phyloP scores from a whole-genome alignment of 2,113 vertebrate genomes.

The Cariama cristata region DNA sequence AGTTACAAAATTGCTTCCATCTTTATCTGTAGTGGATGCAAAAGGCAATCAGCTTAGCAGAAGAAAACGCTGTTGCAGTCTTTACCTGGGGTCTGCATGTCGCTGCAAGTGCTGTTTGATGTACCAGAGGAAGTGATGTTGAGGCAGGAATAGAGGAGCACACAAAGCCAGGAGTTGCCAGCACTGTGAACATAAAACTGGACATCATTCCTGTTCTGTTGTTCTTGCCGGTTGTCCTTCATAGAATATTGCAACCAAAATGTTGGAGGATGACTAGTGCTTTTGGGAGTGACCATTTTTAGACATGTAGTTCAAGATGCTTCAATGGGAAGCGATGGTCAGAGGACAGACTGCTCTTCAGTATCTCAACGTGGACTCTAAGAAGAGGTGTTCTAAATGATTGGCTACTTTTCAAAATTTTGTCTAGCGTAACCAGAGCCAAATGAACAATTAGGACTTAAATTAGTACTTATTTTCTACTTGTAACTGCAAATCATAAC shows the following conservation, averaged over 20 bases:
- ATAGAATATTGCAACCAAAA: not conserved
- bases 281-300: not conserved
- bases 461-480: not conserved
- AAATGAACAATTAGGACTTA: not conserved
- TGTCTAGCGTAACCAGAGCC: not conserved
- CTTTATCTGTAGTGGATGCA: not conserved
- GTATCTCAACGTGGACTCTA: not conserved
- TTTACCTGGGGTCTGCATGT: constrained; percentile 85
- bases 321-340: not conserved
- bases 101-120: constrained; percentile 85
- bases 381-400: not conserved
- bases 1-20: not conserved
- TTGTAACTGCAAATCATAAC: not conserved
- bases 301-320: not conserved
- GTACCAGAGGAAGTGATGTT: constrained; percentile 92
- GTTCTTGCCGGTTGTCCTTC: not conserved
- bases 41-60: not conserved
- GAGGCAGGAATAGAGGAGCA: constrained; percentile 88
- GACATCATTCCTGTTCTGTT: not conserved
- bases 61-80: not conserved
- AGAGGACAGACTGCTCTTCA: not conserved
- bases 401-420: not conserved
- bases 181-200: constrained; percentile 74
- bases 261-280: not conserved
- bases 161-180: constrained; percentile 92